Percentiles rank a stretch among this genome's conserved stretches.
These are phyloP conservation scores for Hippocampus mohnikei DNA, from an alignment of 2,113 vertebrate genomes.

Conservation along the genomic window DNA sequence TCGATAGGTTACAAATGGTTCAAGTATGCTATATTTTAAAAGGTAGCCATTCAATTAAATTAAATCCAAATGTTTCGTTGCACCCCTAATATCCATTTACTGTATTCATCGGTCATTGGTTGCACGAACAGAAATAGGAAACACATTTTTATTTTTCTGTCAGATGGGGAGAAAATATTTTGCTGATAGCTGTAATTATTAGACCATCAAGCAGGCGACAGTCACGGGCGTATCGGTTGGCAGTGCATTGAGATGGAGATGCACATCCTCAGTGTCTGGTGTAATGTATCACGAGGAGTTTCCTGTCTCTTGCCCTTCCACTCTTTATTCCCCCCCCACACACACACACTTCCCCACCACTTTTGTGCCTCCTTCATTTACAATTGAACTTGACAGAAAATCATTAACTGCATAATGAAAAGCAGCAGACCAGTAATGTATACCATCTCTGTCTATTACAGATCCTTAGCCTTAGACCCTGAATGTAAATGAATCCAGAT, in stretches of 20 bases:
- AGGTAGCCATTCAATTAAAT: too few species aligned
- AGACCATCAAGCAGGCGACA: background rate
- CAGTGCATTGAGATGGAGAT: background rate
- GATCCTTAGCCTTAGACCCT: slow-evolving; percentile 58
- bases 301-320: slow-evolving; percentile 29
- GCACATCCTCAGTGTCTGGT: background rate
- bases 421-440: slow-evolving; percentile 60
- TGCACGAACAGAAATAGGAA: background rate
- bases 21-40: too few species aligned
- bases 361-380: slow-evolving; percentile 46
- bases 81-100: background rate
- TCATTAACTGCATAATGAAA: slow-evolving; percentile 67
- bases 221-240: background rate
- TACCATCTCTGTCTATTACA: slow-evolving; percentile 60
- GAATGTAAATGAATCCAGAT: slow-evolving; percentile 49
- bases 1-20: too few species aligned
- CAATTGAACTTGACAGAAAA: slow-evolving; percentile 65
- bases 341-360: slow-evolving; percentile 2
- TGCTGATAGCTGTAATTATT: background rate
- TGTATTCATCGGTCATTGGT: background rate
- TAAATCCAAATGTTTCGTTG: too few species aligned
- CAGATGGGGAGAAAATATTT: background rate
- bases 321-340: slow-evolving; percentile 17
- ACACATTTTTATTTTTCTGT: background rate
- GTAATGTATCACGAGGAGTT: slow-evolving; percentile 3